Base-by-base conservation (phyloP, 1,140 invertebrate species). In the Mercenaria mercenaria region DNA sequence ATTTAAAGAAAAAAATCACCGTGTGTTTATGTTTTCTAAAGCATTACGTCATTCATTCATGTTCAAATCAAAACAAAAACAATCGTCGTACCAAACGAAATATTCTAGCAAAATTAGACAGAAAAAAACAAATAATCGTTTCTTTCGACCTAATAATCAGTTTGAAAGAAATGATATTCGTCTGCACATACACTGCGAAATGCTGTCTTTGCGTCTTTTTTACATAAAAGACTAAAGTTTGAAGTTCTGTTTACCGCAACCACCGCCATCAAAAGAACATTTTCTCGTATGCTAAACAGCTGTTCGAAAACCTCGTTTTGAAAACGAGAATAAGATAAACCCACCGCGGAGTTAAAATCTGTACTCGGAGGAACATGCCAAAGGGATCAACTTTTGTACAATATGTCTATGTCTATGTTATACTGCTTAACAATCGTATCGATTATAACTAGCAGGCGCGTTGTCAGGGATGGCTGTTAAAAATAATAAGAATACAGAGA, bases 201-300 rank as follows among this genome's bases (percentile, higher is more conserved):
- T 64, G 34, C 56, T 82, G 56, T 82, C 80, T 67, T 64, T 6
- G n/a, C 52, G 37, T 61, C 34, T 18, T 61, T 82, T 4, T n/a
- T 34, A 10, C 56, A 15, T 43, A 82, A 64, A 34, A 74, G 29
- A 86, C 34, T 52, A 39, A 86, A 50, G 26, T 74, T 74, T 37
- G 41, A 67, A 61, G 39, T 39, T 15, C 64, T 47, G 43, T 88
- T 69, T 80, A 69, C 61, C 43, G 84, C 84, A 18, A 67, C 64
- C 29, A 88, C 41, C 56, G 61, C 64, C 86, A 88, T 72, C 59
- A 69, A 52, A 88, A 80, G 77, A 88, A 80, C 86, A 88, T 88
- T 88, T 88, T 88, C 86, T 88, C 86, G 86, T 88, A 88, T 88
- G 86, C 86, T 88, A 88, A 88, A 79, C 86, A 88, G 86, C 86